These are phyloP conservation scores for Lapara coniferarum DNA, from an alignment of 2,888 invertebrate genomes.

Conservation along the genomic window DNA sequence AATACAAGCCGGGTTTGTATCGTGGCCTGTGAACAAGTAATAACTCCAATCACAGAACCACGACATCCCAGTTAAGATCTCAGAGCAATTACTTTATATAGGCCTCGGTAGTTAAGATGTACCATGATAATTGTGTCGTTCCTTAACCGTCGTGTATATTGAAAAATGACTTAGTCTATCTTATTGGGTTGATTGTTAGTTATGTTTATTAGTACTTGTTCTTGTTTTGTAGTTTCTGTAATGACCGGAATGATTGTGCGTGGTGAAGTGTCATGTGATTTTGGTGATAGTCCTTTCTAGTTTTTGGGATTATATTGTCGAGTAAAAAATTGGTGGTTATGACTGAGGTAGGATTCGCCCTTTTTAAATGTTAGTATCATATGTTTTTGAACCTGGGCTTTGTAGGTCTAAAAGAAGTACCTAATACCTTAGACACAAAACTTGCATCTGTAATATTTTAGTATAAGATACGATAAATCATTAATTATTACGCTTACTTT, in stretches of 20 bases:
- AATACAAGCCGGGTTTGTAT: constrained; percentile 5
- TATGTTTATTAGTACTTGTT: constrained; percentile 24
- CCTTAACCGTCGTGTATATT: constrained; percentile 33
- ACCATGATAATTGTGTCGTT: constrained; percentile 13
- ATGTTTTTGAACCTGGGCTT: no score
- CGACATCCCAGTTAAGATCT: constrained; percentile 16
- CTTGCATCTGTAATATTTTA: no score
- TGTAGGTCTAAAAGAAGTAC: no score
- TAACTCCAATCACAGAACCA: constrained; percentile 20
- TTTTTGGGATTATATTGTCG: no score
- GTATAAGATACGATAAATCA: no score
- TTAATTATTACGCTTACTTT: no score
- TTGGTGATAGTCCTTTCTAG: background rate
- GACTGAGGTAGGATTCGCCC: no score
- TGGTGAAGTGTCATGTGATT: constrained; percentile 12
- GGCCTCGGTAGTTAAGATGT: constrained; percentile 28
- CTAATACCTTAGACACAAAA: no score
- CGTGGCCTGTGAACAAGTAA: constrained; percentile 15
- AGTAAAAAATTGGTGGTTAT: no score
- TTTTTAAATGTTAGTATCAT: no score
- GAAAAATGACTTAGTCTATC: constrained; percentile 35
- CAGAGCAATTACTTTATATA: constrained; percentile 25
- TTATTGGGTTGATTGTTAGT: constrained; percentile 40
- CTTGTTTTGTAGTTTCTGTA: constrained; percentile 5
- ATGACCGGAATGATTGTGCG: background rate